Conservation (phyloP, 2,797 vertebrate genomes). For the Mormyrus hasselquistii region DNA sequence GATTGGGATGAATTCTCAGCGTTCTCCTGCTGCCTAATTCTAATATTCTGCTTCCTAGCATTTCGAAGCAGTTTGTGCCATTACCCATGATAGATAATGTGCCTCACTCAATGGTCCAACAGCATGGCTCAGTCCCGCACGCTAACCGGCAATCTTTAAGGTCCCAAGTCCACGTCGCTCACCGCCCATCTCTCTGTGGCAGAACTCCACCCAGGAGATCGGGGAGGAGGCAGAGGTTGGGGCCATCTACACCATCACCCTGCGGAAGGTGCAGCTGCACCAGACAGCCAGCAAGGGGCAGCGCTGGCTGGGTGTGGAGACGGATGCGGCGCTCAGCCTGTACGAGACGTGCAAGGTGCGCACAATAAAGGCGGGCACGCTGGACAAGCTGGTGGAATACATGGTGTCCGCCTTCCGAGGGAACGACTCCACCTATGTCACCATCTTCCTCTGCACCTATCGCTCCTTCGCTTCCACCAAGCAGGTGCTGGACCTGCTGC, state of each 20-base stretch:
- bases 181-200: background rate
- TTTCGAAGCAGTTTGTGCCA: background rate
- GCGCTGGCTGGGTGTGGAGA: slow-evolving; percentile 92
- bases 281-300: slow-evolving; percentile 88
- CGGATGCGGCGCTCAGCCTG: slow-evolving; percentile 80
- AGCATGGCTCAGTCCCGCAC: background rate
- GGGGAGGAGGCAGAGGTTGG: slow-evolving; percentile 94
- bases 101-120: background rate
- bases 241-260: slow-evolving; percentile 91
- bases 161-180: background rate
- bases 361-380: slow-evolving; percentile 91
- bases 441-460: slow-evolving; percentile 97
- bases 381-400: slow-evolving; percentile 96
- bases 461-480: slow-evolving; percentile 86
- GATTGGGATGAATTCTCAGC: background rate
- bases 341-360: slow-evolving; percentile 95
- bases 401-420: slow-evolving; percentile 91
- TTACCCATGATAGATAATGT: background rate
- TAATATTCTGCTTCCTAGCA: background rate
- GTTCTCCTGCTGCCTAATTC: background rate
- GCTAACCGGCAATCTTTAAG: background rate
- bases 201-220: slow-evolving; percentile 98
- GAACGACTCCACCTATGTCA: slow-evolving; percentile 95
- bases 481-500: slow-evolving; percentile 92
- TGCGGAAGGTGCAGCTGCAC: slow-evolving; percentile 89